Evolutionary conservation across 2,113 vertebrate genomes (phyloP).

Genomic region (Muntiacus muntjak): DNA sequence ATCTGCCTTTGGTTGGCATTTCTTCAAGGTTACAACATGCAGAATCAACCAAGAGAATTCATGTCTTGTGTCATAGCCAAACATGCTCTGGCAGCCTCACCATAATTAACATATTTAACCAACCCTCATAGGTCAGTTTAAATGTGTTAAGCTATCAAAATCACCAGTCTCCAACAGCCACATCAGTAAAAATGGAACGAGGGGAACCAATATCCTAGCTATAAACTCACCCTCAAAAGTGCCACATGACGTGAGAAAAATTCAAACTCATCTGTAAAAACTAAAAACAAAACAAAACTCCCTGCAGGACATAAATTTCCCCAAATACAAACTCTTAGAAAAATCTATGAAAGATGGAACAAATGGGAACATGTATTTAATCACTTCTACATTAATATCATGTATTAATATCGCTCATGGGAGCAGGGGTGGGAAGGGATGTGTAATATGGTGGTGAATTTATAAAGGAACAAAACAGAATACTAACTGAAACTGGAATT

Average conservation of each 20-base stretch:
- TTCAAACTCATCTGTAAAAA: neutral
- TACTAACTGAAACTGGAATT: neutral
- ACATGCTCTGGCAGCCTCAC: neutral
- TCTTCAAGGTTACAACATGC: neutral
- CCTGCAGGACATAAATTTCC: neutral
- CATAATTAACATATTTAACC: slow-evolving; percentile 23
- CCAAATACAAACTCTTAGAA: slow-evolving; percentile 8
- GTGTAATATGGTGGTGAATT: neutral
- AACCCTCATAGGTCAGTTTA: neutral
- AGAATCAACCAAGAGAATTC: neutral
- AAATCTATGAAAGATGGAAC: neutral
- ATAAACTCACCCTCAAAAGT: neutral
- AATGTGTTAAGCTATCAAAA: neutral
- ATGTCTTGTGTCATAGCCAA: neutral
- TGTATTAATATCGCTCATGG: neutral
- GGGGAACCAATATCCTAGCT: neutral
- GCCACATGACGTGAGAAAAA: neutral
- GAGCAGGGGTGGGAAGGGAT: neutral
- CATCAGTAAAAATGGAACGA: neutral
- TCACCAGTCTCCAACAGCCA: neutral
- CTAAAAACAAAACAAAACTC: neutral
- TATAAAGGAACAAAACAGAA: neutral
- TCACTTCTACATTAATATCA: neutral
- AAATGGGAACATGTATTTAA: neutral
- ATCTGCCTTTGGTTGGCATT: slow-evolving; percentile 17